These are phyloP conservation scores for Pinna nobilis DNA, from an alignment of 1,140 invertebrate species.

Conservation along the genomic window DNA sequence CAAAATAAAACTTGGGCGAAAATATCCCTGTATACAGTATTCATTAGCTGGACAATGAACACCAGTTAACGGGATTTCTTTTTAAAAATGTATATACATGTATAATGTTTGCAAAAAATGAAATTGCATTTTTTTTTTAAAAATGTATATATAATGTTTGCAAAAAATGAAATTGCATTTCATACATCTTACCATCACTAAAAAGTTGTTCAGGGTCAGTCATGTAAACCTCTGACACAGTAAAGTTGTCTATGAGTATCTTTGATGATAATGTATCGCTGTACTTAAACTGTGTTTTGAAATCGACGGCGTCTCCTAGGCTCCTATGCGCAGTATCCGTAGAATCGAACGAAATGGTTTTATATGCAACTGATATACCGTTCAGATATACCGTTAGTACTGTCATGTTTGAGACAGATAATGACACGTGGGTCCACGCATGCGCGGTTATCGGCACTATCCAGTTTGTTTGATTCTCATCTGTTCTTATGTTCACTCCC, in stretches of 20 bases:
- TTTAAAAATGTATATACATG: no score
- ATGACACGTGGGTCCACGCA: constrained; percentile 26
- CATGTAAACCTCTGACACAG: constrained; percentile 5
- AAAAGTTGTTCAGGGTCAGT: constrained; percentile 1
- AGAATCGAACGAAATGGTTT: not conserved
- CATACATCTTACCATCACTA: constrained; percentile 11
- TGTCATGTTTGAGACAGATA: constrained; percentile 12
- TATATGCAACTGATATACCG: constrained; percentile 7
- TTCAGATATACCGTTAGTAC: constrained; percentile 23
- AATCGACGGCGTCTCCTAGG: constrained; percentile 14
- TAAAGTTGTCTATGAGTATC: constrained; percentile 28
- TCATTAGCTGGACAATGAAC: no score
- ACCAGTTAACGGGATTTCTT: no score
- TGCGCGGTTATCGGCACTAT: not conserved
- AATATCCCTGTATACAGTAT: no score
- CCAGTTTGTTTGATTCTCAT: not conserved
- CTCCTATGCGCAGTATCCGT: not conserved
- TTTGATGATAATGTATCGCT: not conserved
- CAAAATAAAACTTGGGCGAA: no score
- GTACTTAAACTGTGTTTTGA: constrained; percentile 3
- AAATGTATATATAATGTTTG: no score
- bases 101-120: no score
- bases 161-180: not conserved
- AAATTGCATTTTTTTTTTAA: no score
- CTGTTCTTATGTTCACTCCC: constrained; percentile 5